phyloP scores from a whole-genome alignment of 2,888 invertebrate genomes.

The Rhamphomyia laevipes region DNA sequence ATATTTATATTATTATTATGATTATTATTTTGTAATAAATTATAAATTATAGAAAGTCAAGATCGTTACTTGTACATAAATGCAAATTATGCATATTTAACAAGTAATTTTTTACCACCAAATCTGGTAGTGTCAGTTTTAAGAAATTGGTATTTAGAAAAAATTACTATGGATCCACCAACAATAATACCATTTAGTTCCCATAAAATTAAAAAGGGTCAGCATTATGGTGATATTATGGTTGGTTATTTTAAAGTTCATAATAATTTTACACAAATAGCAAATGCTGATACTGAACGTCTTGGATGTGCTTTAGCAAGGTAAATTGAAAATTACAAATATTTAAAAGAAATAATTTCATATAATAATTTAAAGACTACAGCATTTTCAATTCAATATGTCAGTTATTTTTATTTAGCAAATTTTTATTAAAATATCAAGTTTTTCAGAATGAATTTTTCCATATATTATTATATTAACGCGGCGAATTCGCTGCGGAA shows the following conservation, averaged over 20 bases:
- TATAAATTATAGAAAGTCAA: slow-evolving; percentile 1
- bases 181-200: neutral
- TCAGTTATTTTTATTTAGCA: too few relatives aligned
- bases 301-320: slow-evolving; percentile 15
- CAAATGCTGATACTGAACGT: slow-evolving; percentile 6
- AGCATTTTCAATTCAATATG: too few relatives aligned
- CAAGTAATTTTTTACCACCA: slow-evolving; percentile 12
- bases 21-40: too few relatives aligned
- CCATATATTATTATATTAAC: too few relatives aligned
- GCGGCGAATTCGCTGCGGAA: too few relatives aligned
- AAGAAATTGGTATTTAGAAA: slow-evolving; percentile 16
- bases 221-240: neutral
- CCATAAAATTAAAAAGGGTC: neutral
- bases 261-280: slow-evolving; percentile 17
- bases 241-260: slow-evolving; percentile 7
- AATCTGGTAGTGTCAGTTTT: slow-evolving; percentile 10
- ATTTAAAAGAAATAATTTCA: neutral
- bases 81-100: slow-evolving; percentile 6
- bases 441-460: too few relatives aligned
- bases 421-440: too few relatives aligned
- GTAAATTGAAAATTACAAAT: slow-evolving; percentile 4
- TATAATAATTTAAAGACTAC: too few relatives aligned
- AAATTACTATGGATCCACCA: slow-evolving; percentile 11
- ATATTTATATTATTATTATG: too few relatives aligned
- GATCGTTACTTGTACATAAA: slow-evolving; percentile 9